Conservation (phyloP, 2,113 vertebrate genomes). For the Toxotes chatareus region DNA sequence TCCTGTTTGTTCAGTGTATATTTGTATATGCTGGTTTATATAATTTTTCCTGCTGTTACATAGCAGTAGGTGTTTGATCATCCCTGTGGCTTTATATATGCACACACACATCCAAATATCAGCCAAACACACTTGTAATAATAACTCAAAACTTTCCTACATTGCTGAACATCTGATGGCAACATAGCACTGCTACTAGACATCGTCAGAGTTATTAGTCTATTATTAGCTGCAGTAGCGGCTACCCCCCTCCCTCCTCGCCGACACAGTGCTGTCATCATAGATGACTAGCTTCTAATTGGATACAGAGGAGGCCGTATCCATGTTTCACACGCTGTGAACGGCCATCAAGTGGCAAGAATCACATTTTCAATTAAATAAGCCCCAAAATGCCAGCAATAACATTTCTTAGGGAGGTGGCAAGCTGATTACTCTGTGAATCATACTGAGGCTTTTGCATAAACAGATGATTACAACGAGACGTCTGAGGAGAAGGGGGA, state of each 20-base stretch:
- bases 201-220: constrained; percentile 72
- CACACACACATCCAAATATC: constrained; percentile 21
- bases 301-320: constrained; percentile 83
- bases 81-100: not conserved
- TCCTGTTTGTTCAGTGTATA: not conserved
- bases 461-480: constrained; percentile 78
- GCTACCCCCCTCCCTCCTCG: constrained; percentile 24
- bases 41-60: not conserved
- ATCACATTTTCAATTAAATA: constrained; percentile 84
- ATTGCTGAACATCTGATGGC: constrained; percentile 33
- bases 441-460: constrained; percentile 75
- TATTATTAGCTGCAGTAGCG: constrained; percentile 85
- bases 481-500: constrained; percentile 41
- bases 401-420: constrained; percentile 78
- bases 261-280: constrained; percentile 76
- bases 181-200: constrained; percentile 65
- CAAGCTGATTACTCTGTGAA: constrained; percentile 81
- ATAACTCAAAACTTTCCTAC: constrained; percentile 45
- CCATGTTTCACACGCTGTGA: constrained; percentile 73
- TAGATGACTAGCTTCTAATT: constrained; percentile 90
- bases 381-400: constrained; percentile 75
- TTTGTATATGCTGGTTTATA: not conserved
- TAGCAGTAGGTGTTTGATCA: not conserved
- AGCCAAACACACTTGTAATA: not conserved
- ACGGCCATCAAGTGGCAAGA: constrained; percentile 19